These are phyloP conservation scores for Drosophila ficusphila DNA, from an alignment of 1,140 invertebrate genomes.

Conservation along the genomic window DNA sequence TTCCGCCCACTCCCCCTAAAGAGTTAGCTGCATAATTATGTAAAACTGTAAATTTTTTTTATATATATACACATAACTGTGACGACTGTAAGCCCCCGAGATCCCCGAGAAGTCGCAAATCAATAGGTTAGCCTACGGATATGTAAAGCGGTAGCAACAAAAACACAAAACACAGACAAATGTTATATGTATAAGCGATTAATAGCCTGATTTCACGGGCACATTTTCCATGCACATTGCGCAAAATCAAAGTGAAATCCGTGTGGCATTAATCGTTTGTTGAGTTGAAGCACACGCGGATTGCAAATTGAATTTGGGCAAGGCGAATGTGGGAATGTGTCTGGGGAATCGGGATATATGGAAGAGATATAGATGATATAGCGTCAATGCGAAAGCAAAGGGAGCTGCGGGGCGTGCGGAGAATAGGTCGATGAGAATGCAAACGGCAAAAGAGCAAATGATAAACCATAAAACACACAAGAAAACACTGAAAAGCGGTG, in stretches of 20 bases:
- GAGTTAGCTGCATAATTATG: slow-evolving; percentile 33
- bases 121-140: slow-evolving; percentile 63
- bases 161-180: slow-evolving; percentile 24
- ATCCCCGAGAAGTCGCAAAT: slow-evolving; percentile 48
- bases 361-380: slow-evolving; percentile 23
- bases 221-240: too few species aligned
- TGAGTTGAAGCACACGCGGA: too few species aligned
- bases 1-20: slow-evolving; percentile 4
- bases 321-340: not conserved
- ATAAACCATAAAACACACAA: slow-evolving; percentile 32
- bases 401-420: slow-evolving; percentile 54
- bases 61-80: slow-evolving; percentile 43
- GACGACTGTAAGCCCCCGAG: slow-evolving; percentile 28
- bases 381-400: slow-evolving; percentile 5
- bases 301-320: not conserved
- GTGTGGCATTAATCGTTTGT: too few species aligned
- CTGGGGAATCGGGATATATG: not conserved
- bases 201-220: not conserved
- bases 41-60: slow-evolving; percentile 74
- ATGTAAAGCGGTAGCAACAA: slow-evolving; percentile 15
- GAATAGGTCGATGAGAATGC: slow-evolving; percentile 28
- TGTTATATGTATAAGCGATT: slow-evolving; percentile 68
- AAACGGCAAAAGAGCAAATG: slow-evolving; percentile 21
- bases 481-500: slow-evolving; percentile 33
- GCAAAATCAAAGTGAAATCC: too few species aligned